Percentiles rank a stretch among this genome's conserved stretches.
Evolutionary conservation across 2,797 vertebrate genomes (phyloP).

Genomic region (Pipistrellus pipistrellus): DNA sequence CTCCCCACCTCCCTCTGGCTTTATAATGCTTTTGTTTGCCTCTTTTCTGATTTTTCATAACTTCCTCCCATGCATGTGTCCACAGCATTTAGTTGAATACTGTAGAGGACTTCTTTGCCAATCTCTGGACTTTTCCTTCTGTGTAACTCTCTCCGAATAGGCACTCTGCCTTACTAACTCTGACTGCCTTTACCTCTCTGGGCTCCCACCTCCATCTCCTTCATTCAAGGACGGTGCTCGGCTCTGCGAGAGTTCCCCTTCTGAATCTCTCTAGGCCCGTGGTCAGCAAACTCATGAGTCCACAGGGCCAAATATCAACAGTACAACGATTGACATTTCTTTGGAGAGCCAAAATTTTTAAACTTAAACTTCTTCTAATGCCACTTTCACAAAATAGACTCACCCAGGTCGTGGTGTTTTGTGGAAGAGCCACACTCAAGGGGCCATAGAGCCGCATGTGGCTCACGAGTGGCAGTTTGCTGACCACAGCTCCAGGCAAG

Average conservation of each 20-base stretch:
- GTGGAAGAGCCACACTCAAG: too few relatives aligned
- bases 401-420: too few relatives aligned
- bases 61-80: background rate
- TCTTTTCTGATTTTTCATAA: background rate
- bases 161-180: background rate
- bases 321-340: too few relatives aligned
- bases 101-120: background rate
- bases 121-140: background rate
- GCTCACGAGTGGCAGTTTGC: too few relatives aligned
- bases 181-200: background rate
- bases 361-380: too few relatives aligned
- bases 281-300: too few relatives aligned
- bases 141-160: background rate
- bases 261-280: background rate
- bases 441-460: too few relatives aligned
- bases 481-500: background rate
- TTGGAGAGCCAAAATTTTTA: too few relatives aligned
- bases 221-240: background rate
- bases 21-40: background rate
- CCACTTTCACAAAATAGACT: too few relatives aligned
- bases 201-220: background rate
- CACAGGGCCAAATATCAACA: too few relatives aligned
- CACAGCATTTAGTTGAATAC: background rate
- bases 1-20: background rate
- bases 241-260: background rate